Evolutionary conservation across 2,797 vertebrate genomes (phyloP), one percentile per base, ranked within the genome.

Genomic region (Sciurus carolinensis): DNA sequence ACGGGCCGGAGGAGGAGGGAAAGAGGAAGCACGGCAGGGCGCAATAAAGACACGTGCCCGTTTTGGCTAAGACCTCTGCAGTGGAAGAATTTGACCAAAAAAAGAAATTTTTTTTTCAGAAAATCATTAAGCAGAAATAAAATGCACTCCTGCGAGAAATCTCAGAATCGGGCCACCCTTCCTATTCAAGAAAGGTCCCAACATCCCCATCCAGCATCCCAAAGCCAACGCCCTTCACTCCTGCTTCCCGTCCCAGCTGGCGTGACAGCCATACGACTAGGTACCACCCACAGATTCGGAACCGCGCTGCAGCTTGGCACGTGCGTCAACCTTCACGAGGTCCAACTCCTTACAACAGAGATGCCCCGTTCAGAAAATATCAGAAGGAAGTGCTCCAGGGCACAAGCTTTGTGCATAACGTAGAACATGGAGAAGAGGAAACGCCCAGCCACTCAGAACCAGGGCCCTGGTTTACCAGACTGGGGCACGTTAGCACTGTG

Each of bases 121-220:
- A 84, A 96, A 80, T 66, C 36, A 1, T 57, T 86, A 36, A 59
- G 10, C 76, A n/a, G 47, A n/a, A 94, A 77, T 47, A 85, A 93
- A 88, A 67, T 7, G 15, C 17, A 12, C 20, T 75, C 77, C 64
- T 52, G 5, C n/a, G 72, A 36, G 24, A 67, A 66, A 76, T 13
- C 26, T 75, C 26, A 50, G 54, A 42, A 67, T 75, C 30, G 44
- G 50, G 36, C 33, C 73, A 4, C 62, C 80, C 79, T 76, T 95
- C 69, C 42, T 57, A 81, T 12, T 85, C 24, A 76, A 50, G 33
- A 82, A 82, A 52, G 26, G 11, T 67, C 36, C 26, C 57, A 62
- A 39, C 36, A 11, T 33, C 33, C 26, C 62, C 64, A 62, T 66
- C 52, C 22, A 39, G 50, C 36, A 59, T 44, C 39, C 50, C 30